phyloP scores from a whole-genome alignment of 2,888 invertebrate species.

The Orgyia antiqua region DNA sequence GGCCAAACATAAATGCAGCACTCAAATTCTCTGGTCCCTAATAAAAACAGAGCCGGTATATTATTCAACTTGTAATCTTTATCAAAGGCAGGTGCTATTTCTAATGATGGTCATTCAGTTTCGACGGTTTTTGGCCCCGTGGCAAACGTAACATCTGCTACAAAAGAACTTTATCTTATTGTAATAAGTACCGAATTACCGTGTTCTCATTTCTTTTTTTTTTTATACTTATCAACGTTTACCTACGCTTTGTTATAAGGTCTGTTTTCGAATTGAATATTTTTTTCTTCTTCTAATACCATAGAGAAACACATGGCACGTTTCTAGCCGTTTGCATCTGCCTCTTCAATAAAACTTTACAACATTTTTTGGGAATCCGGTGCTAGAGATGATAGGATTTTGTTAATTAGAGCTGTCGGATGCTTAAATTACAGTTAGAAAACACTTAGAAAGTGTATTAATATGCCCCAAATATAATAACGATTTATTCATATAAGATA shows the following conservation, averaged over 20 bases:
- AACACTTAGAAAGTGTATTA: too few species aligned
- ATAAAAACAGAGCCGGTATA: constrained; percentile 1
- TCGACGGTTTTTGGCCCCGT: constrained; percentile 37
- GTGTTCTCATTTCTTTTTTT: constrained; percentile 15
- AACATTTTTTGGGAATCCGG: constrained; percentile 13
- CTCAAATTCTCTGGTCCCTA: neutral
- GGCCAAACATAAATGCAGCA: too few species aligned
- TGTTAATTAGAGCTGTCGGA: neutral
- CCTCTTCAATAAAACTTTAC: constrained; percentile 18
- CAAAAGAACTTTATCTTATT: constrained; percentile 8
- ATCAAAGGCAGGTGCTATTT: constrained; percentile 54
- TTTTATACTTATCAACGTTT: constrained; percentile 21
- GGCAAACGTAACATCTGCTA: constrained; percentile 2
- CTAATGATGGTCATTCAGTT: constrained; percentile 38
- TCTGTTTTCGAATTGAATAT: constrained; percentile 16
- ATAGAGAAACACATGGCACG: constrained; percentile 30
- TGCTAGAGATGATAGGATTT: constrained; percentile 3
- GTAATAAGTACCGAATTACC: constrained; percentile 17
- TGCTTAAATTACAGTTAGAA: neutral
- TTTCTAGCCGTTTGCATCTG: constrained; percentile 32
- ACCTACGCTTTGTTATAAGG: constrained; percentile 19
- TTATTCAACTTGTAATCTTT: constrained; percentile 37
- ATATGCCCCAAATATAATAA: too few species aligned
- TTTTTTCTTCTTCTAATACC: constrained; percentile 34
- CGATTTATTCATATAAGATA: too few species aligned